Evolutionary conservation across 2,113 vertebrate species (phyloP), one percentile per base, ranked within the genome.

Genomic region (Atherinomorus stipes): DNA sequence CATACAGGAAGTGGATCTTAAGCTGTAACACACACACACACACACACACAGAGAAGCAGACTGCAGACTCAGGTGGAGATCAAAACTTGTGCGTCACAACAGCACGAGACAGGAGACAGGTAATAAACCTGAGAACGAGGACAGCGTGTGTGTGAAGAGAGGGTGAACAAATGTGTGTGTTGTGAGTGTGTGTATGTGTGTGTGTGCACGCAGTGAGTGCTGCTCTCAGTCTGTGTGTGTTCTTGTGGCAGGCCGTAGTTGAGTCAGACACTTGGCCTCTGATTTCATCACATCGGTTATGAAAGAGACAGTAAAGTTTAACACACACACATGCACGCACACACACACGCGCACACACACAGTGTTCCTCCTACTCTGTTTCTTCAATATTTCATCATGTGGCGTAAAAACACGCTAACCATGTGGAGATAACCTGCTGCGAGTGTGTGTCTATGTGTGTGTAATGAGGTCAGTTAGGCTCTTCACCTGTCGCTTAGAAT

Each of bases 381-480:
- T 91, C 90, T 90, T 89, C 90, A 88, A 88, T 91, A 90, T 91
- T 91, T 91, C 88, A 88, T 91, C 90, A 91, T 87, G 75, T 86
- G 86, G 84, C 69, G 58, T 84, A 75, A 89, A 90, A 88, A 87
- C 84, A 87, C 84, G 64, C 80, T 77, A 87, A 88, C 80, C 88
- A 88, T 85, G 81, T 81, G 76, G 65, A 85, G 88, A 91, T 89
- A 85, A 91, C 89, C 86, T 89, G 80, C 82, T 78, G 53, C 73
- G 53, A 71, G 71, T 74, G 68, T 60, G 64, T 22, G 62, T 10
- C n/a, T n/a, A 19, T 51, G 52, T 53, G 66, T 64, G 59, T 68
- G 42, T 62, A 81, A 88, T 57, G 72, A 81, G 82, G 84, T 80
- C 78, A 85, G 56, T 60, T 25, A 22, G 53, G 13, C 64, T 69